phyloP scores from a whole-genome alignment of 2,113 vertebrate species.

The Leucosticte australis region DNA sequence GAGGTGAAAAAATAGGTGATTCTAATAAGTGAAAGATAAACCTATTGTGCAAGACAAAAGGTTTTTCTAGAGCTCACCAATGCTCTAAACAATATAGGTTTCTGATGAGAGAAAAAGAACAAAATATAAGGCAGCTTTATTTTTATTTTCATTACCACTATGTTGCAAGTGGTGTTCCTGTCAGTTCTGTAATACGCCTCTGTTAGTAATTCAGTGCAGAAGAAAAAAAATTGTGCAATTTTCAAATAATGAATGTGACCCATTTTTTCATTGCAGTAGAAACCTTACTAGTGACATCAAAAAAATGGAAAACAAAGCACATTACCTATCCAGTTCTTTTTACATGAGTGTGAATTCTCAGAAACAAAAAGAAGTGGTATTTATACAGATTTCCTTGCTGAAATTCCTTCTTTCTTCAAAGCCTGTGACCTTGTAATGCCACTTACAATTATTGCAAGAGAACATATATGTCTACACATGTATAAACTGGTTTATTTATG shows the following conservation, averaged over 20 bases:
- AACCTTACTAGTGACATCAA: not conserved
- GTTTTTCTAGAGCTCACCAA: not conserved
- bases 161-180: not conserved
- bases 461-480: not conserved
- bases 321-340: not conserved
- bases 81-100: not conserved
- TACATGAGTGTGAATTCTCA: not conserved
- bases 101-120: not conserved
- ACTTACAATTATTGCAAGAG: not conserved
- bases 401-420: not conserved
- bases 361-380: not conserved
- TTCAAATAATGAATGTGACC: not conserved
- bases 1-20: not conserved
- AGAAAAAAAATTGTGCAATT: not conserved
- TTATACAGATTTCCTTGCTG: not conserved
- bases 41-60: not conserved
- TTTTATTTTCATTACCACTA: slow-evolving; percentile 5
- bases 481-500: not conserved
- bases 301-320: not conserved
- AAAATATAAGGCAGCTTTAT: not conserved
- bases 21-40: not conserved
- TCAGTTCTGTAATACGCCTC: not conserved
- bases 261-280: not conserved
- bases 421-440: not conserved
- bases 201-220: not conserved